Evolutionary conservation across 2,797 vertebrate genomes (phyloP), one percentile per base, ranked within the genome.

Genomic region (Cuniculus paca): DNA sequence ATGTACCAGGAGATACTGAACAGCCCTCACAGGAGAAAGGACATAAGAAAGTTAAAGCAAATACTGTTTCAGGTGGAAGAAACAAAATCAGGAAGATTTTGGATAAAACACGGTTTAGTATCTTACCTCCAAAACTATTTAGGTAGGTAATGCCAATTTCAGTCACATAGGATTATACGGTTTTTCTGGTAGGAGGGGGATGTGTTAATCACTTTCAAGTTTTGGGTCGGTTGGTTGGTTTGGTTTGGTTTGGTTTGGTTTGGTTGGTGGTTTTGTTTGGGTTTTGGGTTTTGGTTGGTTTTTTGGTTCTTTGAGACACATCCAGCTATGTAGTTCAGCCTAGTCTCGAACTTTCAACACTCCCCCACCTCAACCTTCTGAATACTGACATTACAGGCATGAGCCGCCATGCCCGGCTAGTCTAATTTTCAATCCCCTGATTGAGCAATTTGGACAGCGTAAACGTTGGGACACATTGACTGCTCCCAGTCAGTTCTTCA

Each of bases 1-100:
- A 99, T 98, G 99, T 99, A 90, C 99, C 99, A 11, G 99, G 99
- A 96, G 99, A 99, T 97, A 98, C 99, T 97, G 99, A 99, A 97
- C 98, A 99, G 93, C 98, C 98, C 97, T 98, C 99, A 80, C 99
- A 99, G 0, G 99, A 99, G 97, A 99, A 99, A 98, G 98, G 98
- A 98, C 99, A 99, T 98, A 99, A 99, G 97, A 99, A 99, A 96
- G 97, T 99, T 98, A 99, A 99, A 98, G 99, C 99, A 95, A 99
- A 99, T 98, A 99, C 99, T 0, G 99, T 99, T 65, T 99, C 99
- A n/a, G 99, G 99, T 58, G 99, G 99, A 58, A 99, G 99, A 95
- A 99, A 99, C 98, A 99, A 99, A 98, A 99, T 99, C 98, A 99
- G 99, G 97, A 99, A 99, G 87, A 99, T 99, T 98, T 98, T 99